Evolutionary conservation across 2,888 invertebrate genomes (phyloP), one percentile per base, ranked within the genome.

Genomic region (Callimorpha dominula): DNA sequence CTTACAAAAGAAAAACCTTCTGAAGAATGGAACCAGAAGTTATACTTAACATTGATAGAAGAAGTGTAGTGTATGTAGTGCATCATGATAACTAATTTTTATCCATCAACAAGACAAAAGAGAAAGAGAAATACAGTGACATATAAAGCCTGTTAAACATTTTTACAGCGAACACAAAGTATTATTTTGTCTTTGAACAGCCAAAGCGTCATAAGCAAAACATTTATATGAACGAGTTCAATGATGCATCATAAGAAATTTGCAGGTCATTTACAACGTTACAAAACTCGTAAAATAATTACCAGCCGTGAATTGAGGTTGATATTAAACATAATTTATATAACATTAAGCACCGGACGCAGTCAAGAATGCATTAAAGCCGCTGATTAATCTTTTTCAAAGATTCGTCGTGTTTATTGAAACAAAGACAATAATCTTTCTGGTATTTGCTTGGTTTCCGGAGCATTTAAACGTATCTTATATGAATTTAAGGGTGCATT

Each of bases 391-490:
- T 60, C 31, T 31, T 49, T 49, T 60, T 60, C 60, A 31, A 46
- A 60, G 60, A 68, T 49, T 68, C 60, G 31, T 60, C 68, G 31
- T 46, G 31, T 68, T 60, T 60, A 60, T 60, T 17, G 60, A 73
- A 67, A 81, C 78, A 81, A 77, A 78, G 78, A 70, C 66, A 78
- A 77, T 49, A 54, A 73, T 54, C 78, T 77, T 67, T 78, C 31
- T 74, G 75, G 72, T 71, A 85, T 83, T 72, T 70, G 70, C 68
- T 65, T 64, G 54, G 76, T 78, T 85, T 84, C 85, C 85, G 85
- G 79, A 74, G 76, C 74, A 75, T 76, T 46, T 67, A 67, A 50
- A 66, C 49, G 63, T 70, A 52, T 68, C 31, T 72, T 63, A 71
- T 54, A 79, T 72, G 71, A 81, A 14, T 60, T 31, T 14, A 14